Evolutionary conservation across 1,140 invertebrate species (phyloP), one percentile per base, ranked within the genome.

Genomic region (Drosophila neocordata): DNA sequence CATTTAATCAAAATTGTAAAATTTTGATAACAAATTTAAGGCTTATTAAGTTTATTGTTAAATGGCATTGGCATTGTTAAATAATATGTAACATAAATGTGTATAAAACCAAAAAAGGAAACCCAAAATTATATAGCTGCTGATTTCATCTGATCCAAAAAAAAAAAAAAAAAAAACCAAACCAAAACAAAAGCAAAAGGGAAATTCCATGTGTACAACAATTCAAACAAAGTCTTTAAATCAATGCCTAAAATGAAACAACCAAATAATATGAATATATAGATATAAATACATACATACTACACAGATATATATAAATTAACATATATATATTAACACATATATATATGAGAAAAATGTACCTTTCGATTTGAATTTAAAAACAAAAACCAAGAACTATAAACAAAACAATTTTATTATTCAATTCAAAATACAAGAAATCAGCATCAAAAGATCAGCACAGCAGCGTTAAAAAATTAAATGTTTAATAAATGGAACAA

Each of bases 21-120:
- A 35, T 55, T 51, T 52, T 64, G 15, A 48, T 48, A 11, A 55
- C 38, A 34, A 6, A 31, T 31, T 31, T 53, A 63, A 48, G 1
- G 13, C 34, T 48, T 67, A 67, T 67, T 67, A 67, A 67, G 65
- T 67, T 67, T 67, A 67, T 75, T 69, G 20, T 68, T 66, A 75
- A 48, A 27, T 56, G 53, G 27, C 24, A 34, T 34, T 56, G 52
- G 15, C 41, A 52, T 75, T 75, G 44, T 75, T 74, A 48, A 35
- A 56, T 68, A 52, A 15, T 53, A 57, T 60, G 55, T 60, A 57
- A 18, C 38, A 18, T 18, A 18, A 41, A 15, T 18, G 35, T 37
- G 20, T 73, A 65, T 60, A 35, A 35, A 73, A 66, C 37, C 60
- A 44, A 59, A 62, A 22, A 51, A 53, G 13, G 4, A 27, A 59